These are phyloP conservation scores for Clavelina lepadiformis DNA, from an alignment of 23 tunicate genomes.

Conservation along the genomic window DNA sequence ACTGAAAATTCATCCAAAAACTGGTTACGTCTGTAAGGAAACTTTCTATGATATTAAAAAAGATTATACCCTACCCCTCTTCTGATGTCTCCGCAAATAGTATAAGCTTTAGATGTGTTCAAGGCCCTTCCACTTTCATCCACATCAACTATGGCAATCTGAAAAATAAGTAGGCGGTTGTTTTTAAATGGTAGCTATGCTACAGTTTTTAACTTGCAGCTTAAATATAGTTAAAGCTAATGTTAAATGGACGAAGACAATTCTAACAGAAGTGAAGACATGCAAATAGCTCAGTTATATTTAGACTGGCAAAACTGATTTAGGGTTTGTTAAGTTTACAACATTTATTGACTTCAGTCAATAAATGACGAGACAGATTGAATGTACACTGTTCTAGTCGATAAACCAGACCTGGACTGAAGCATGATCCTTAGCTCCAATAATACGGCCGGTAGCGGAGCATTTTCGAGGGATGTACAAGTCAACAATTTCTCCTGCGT, in stretches of 20 bases:
- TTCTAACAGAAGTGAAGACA: no score
- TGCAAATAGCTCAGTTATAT: no score
- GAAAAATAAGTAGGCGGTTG: slow-evolving; percentile 6
- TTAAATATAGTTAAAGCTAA: no score
- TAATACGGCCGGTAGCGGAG: slow-evolving; percentile 64
- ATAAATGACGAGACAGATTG: no score
- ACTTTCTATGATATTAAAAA: not conserved
- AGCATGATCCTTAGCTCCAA: slow-evolving; percentile 92
- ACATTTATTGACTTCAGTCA: no score
- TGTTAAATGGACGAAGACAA: no score
- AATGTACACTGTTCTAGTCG: no score
- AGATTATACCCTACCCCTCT: slow-evolving; percentile 42
- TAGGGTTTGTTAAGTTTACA: no score
- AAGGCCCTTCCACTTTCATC: slow-evolving; percentile 82
- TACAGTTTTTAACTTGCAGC: no score
- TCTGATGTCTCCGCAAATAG: slow-evolving; percentile 79
- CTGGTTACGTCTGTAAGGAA: no score
- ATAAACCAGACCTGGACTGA: slow-evolving; percentile 63
- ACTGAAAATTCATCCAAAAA: no score
- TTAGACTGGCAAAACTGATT: no score
- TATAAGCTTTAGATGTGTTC: slow-evolving; percentile 53
- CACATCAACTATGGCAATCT: slow-evolving; percentile 72
- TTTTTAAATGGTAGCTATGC: not conserved
- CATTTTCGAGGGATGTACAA: slow-evolving; percentile 94
- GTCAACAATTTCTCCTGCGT: slow-evolving; percentile 96